These are phyloP conservation scores for Aphidius ervi DNA, from an alignment of 1,140 invertebrate genomes.

Conservation along the genomic window DNA sequence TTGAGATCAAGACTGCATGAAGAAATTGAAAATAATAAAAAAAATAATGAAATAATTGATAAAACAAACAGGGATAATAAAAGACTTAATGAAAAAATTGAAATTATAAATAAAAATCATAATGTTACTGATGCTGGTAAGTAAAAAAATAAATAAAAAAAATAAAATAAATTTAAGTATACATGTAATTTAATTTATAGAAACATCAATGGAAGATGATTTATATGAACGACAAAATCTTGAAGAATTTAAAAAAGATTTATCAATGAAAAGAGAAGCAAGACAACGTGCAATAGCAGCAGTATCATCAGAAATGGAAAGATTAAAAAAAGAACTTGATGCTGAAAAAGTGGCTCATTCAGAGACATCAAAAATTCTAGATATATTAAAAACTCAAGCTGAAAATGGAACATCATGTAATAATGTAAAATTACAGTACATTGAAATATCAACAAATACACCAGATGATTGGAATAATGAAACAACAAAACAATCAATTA, in stretches of 20 bases:
- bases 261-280: constrained; percentile 45
- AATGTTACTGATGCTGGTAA: constrained; percentile 25
- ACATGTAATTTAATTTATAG: neutral
- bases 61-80: constrained; percentile 38
- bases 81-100: constrained; percentile 38
- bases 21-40: constrained; percentile 36
- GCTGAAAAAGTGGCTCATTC: constrained; percentile 48
- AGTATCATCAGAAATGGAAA: constrained; percentile 50
- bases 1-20: constrained; percentile 32
- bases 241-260: constrained; percentile 49
- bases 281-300: constrained; percentile 48
- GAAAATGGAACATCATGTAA: constrained; percentile 23
- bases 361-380: constrained; percentile 42
- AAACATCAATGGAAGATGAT: constrained; percentile 21
- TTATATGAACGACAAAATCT: constrained; percentile 16
- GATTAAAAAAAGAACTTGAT: constrained; percentile 43
- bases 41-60: constrained; percentile 33
- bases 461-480: constrained; percentile 10
- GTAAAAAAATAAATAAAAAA: constrained; percentile 15
- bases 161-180: constrained; percentile 11
- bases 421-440: constrained; percentile 18
- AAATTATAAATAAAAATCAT: constrained; percentile 22
- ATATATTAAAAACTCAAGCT: constrained; percentile 36
- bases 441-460: neutral
- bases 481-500: constrained; percentile 21